Evolutionary conservation across 2,797 vertebrate genomes (phyloP).

Genomic region (Pygocentrus nattereri): DNA sequence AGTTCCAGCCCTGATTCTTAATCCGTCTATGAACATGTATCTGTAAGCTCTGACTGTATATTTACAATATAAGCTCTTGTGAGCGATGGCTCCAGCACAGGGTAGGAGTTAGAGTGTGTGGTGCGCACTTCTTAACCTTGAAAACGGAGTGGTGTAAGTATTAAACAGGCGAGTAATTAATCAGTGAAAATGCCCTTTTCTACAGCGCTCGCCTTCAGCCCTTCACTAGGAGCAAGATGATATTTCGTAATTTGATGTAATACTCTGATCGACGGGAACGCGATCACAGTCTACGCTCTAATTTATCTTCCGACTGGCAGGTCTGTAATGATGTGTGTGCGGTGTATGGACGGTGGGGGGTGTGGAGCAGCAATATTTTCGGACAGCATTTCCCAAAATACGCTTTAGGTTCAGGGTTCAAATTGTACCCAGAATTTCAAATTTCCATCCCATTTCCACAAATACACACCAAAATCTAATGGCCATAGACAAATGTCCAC

Average conservation of each 20-base stretch:
- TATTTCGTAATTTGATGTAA: neutral
- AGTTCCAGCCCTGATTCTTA: too few relatives aligned
- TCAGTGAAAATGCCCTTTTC: neutral
- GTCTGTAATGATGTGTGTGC: slow-evolving; percentile 13
- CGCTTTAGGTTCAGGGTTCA: too few relatives aligned
- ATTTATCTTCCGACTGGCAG: neutral
- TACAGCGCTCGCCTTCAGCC: neutral
- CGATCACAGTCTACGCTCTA: neutral
- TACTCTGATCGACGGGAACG: neutral
- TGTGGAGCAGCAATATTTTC: neutral
- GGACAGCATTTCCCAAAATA: too few relatives aligned
- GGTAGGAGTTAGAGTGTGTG: too few relatives aligned
- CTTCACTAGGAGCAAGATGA: neutral
- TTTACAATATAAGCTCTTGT: too few relatives aligned
- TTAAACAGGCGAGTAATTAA: neutral
- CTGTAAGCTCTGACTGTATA: too few relatives aligned
- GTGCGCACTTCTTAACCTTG: neutral
- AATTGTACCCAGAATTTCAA: too few relatives aligned
- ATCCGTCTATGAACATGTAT: too few relatives aligned
- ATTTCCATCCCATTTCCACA: too few relatives aligned
- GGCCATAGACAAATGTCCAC: too few relatives aligned
- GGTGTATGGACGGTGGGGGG: neutral
- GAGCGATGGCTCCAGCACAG: too few relatives aligned
- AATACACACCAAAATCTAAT: too few relatives aligned
- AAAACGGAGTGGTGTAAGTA: neutral